phyloP scores from a whole-genome alignment of 2,113 vertebrate genomes.

The Pampusana beccarii region DNA sequence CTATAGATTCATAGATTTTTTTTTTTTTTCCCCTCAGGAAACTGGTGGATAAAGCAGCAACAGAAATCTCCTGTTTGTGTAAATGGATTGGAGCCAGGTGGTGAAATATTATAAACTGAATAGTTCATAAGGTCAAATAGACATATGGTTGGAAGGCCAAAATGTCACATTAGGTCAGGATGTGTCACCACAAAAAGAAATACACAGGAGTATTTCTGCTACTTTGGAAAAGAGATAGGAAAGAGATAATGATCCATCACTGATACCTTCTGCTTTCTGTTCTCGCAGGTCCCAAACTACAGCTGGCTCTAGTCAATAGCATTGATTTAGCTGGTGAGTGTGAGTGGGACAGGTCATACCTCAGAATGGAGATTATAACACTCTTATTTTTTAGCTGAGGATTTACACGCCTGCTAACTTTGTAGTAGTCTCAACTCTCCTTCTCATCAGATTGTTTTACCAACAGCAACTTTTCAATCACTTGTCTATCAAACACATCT shows the following conservation, averaged over 20 bases:
- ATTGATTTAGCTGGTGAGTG: not conserved
- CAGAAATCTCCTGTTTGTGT: not conserved
- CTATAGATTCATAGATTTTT: not conserved
- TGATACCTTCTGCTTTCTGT: not conserved
- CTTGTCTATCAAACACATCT: not conserved
- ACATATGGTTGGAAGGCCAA: not conserved
- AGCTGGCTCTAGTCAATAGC: not conserved
- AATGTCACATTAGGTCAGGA: not conserved
- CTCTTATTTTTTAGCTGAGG: not conserved
- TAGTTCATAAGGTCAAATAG: conserved; percentile 11
- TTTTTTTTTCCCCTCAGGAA: not conserved
- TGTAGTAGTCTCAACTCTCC: not conserved
- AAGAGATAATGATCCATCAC: not conserved
- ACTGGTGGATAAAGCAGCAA: not conserved
- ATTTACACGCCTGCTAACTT: not conserved
- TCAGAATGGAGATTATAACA: not conserved
- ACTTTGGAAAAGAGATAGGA: not conserved
- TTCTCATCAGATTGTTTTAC: not conserved
- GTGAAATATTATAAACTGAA: conserved; percentile 5
- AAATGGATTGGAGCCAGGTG: not conserved
- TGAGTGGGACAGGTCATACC: not conserved
- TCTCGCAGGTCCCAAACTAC: not conserved
- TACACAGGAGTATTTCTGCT: not conserved
- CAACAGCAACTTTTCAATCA: not conserved
- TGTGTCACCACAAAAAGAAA: not conserved